A percentile compares a stretch with the other conserved stretches of the same genome.
phyloP scores from a whole-genome alignment of 1,140 invertebrate species.

The Cepaea nemoralis region DNA sequence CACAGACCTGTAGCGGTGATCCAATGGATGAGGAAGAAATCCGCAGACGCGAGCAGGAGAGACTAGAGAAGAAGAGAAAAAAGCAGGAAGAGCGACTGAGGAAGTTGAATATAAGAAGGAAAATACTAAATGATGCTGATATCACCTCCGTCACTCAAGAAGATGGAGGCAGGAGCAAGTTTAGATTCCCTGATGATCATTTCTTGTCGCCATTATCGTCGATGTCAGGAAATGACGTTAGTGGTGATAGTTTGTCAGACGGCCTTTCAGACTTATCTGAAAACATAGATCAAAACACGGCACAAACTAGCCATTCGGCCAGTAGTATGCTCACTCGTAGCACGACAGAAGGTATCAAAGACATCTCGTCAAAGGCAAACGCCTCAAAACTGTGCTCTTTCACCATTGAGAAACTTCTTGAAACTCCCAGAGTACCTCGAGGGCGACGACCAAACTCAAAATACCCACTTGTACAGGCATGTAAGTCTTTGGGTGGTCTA shows the following conservation, averaged over 20 bases:
- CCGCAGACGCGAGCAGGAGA: conserved; percentile 87
- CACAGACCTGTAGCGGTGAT: conserved; percentile 96
- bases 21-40: conserved; percentile 93
- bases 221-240: not conserved
- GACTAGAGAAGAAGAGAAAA: conserved; percentile 79
- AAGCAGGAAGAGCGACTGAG: conserved; percentile 79
- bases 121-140: not conserved
- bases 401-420: conserved; percentile 69
- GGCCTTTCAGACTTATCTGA: not conserved
- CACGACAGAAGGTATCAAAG: conserved; percentile 25
- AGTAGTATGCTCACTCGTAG: not conserved
- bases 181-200: conserved; percentile 3
- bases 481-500: conserved; percentile 70
- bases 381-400: conserved; percentile 52
- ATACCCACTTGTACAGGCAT: conserved; percentile 73
- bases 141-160: not conserved
- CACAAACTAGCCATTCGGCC: not conserved
- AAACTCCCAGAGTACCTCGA: conserved; percentile 69
- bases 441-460: conserved; percentile 73
- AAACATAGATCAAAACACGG: not conserved
- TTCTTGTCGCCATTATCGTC: conserved; percentile 34
- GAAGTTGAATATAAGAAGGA: conserved; percentile 62
- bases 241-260: conserved; percentile 32
- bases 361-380: not conserved
- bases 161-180: not conserved